phyloP scores from a whole-genome alignment of 2,113 vertebrate species.

The Callionymus lyra region DNA sequence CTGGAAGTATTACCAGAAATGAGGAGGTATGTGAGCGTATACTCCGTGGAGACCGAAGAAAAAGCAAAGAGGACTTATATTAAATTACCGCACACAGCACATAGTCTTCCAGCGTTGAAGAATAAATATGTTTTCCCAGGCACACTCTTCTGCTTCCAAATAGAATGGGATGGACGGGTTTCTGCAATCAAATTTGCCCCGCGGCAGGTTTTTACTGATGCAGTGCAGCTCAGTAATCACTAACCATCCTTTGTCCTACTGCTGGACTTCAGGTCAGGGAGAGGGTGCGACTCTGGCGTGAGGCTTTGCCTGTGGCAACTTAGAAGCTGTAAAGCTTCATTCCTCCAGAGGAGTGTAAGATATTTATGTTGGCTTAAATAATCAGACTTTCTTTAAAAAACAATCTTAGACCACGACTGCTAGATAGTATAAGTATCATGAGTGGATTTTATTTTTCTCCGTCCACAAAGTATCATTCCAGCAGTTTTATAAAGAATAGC shows the following conservation, averaged over 20 bases:
- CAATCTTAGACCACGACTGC: background rate
- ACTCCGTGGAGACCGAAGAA: conserved; percentile 46
- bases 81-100: conserved; percentile 45
- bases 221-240: conserved; percentile 71
- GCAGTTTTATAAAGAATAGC: too few species aligned
- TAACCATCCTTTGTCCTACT: conserved; percentile 67
- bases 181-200: conserved; percentile 80
- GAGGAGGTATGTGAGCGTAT: too few species aligned
- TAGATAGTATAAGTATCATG: too few species aligned
- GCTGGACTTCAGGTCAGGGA: conserved; percentile 58
- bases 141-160: conserved; percentile 45
- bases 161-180: conserved; percentile 62
- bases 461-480: too few species aligned
- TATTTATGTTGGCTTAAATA: conserved; percentile 33
- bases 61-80: conserved; percentile 56
- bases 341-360: conserved; percentile 61
- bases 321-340: conserved; percentile 62
- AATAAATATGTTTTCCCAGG: too few species aligned
- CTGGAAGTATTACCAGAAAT: conserved; percentile 54
- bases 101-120: conserved; percentile 29
- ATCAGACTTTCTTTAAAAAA: background rate
- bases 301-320: conserved; percentile 60
- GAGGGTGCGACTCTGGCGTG: conserved; percentile 42
- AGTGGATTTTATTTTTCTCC: too few species aligned
- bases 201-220: conserved; percentile 59